A percentile compares a stretch with the other conserved stretches of the same genome.
These are phyloP conservation scores for Triplophysa yarkandensis DNA, from an alignment of 2,797 vertebrate genomes.

Conservation along the genomic window DNA sequence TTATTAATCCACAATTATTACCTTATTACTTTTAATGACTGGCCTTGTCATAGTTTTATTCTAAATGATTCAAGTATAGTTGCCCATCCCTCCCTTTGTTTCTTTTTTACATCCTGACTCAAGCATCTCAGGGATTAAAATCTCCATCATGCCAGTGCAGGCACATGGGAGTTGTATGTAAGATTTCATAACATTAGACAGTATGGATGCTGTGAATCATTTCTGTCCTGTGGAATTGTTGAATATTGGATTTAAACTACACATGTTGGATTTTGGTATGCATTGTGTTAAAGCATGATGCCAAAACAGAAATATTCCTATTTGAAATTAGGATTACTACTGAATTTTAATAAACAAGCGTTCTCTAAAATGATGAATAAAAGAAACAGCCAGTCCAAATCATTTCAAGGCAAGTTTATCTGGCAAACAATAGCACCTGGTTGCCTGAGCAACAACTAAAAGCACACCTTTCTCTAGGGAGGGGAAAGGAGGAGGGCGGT, in stretches of 20 bases:
- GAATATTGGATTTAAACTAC: constrained; percentile 21
- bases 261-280: constrained; percentile 22
- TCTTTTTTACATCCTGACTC: constrained; percentile 43
- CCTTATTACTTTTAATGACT: too few species aligned
- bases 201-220: constrained; percentile 26
- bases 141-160: constrained; percentile 37
- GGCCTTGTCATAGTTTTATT: constrained; percentile 13
- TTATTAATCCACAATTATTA: too few species aligned
- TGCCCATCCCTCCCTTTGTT: neutral
- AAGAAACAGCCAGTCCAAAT: neutral
- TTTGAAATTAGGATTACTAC: neutral
- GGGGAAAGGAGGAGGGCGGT: constrained; percentile 17
- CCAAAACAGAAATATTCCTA: neutral
- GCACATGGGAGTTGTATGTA: constrained; percentile 38
- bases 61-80: constrained; percentile 38
- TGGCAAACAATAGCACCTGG: constrained; percentile 49
- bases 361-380: neutral
- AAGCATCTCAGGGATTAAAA: constrained; percentile 47
- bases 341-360: neutral
- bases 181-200: constrained; percentile 22
- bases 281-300: neutral
- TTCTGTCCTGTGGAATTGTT: neutral
- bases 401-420: constrained; percentile 25
- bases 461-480: constrained; percentile 46
- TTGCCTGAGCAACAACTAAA: constrained; percentile 50